These are phyloP conservation scores for Ashinkailepas kermadecensis DNA, from an alignment of 2,888 invertebrate species.

Conservation along the genomic window DNA sequence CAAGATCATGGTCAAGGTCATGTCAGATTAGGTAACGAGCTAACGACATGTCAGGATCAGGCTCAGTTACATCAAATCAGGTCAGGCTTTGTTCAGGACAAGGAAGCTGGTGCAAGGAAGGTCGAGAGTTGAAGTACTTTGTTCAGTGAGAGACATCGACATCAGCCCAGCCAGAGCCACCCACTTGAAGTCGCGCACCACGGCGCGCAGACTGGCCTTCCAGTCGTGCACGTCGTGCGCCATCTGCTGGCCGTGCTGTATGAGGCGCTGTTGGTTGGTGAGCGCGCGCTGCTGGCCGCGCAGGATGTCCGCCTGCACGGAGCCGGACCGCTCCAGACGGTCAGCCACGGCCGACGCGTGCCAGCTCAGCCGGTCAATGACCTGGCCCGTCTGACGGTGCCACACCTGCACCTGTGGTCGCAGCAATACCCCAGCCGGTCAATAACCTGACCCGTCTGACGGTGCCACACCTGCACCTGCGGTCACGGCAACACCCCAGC, in stretches of 20 bases:
- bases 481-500: background rate
- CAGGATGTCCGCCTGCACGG: conserved; percentile 47
- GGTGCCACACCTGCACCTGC: background rate
- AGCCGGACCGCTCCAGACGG: conserved; percentile 45
- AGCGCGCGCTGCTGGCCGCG: conserved; percentile 43
- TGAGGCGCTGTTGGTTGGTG: conserved; percentile 40
- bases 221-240: background rate
- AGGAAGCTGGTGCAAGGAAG: too few species aligned
- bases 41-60: too few species aligned
- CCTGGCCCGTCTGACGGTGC: conserved; percentile 54
- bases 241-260: conserved; percentile 37
- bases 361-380: conserved; percentile 48
- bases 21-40: too few species aligned
- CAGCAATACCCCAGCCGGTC: background rate
- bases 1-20: too few species aligned
- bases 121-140: too few species aligned
- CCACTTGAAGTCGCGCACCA: background rate
- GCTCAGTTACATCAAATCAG: too few species aligned
- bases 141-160: too few species aligned
- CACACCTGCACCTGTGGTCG: conserved; percentile 49
- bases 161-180: background rate
- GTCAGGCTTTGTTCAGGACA: too few species aligned
- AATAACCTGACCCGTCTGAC: background rate
- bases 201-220: background rate
- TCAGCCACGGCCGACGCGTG: conserved; percentile 49